A percentile compares a stretch with the other conserved stretches of the same genome.
phyloP scores from a whole-genome alignment of 2,113 vertebrate genomes.

The Mystacornis crossleyi region DNA sequence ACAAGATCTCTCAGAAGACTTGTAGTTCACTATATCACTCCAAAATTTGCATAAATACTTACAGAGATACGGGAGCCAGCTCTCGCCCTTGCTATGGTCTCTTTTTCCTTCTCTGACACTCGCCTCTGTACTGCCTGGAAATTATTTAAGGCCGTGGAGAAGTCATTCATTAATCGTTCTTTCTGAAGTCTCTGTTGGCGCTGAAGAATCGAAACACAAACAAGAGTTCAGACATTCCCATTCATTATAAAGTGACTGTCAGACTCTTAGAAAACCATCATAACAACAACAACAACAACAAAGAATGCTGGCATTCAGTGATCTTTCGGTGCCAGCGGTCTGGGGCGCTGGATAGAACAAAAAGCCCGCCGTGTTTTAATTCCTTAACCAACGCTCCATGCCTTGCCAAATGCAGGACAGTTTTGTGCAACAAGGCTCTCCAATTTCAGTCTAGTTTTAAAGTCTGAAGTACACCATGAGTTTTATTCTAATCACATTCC shows the following conservation, averaged over 20 bases:
- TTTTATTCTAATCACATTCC: background rate
- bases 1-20: background rate
- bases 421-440: background rate
- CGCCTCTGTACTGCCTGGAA: constrained; percentile 90
- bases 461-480: background rate
- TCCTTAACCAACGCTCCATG: background rate
- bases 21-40: fast-evolving
- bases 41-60: constrained; percentile 26
- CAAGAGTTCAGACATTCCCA: background rate
- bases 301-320: background rate
- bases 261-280: background rate
- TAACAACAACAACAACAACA: background rate
- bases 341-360: background rate
- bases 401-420: background rate
- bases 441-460: background rate
- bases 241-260: background rate
- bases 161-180: constrained; percentile 95
- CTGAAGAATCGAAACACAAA: constrained; percentile 68
- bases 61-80: constrained; percentile 92
- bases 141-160: constrained; percentile 91
- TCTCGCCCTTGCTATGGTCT: constrained; percentile 87
- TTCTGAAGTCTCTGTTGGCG: constrained; percentile 95
- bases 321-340: background rate
- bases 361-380: background rate
- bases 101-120: constrained; percentile 92